These are phyloP conservation scores for Crossaster papposus DNA, from an alignment of 53 echinoderm and acorn worm species.

Conservation along the genomic window DNA sequence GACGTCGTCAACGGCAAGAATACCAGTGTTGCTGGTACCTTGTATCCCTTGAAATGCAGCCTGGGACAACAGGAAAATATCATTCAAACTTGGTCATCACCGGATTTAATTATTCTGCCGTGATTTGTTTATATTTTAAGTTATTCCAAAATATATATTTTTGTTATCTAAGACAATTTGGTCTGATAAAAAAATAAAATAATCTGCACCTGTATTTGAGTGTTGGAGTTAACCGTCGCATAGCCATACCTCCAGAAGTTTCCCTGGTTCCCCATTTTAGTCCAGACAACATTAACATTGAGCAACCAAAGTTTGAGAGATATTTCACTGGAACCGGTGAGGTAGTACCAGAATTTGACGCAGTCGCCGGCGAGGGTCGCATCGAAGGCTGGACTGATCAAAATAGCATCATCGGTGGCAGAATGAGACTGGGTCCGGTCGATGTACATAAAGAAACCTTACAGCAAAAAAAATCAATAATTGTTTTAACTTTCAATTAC, in stretches of 20 bases:
- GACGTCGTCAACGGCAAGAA: slow-evolving; percentile 87
- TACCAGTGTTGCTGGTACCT: slow-evolving; percentile 66
- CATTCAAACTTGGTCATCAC: background rate
- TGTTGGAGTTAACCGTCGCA: slow-evolving; percentile 25
- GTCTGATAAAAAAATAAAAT: background rate
- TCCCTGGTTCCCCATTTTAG: slow-evolving; percentile 56
- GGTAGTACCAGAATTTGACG: slow-evolving; percentile 70
- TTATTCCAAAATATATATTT: too few species aligned
- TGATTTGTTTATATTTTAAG: background rate
- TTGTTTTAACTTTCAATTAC: background rate
- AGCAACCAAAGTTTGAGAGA: slow-evolving; percentile 37
- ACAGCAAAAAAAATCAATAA: background rate
- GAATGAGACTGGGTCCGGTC: slow-evolving; percentile 21
- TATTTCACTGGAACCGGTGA: slow-evolving; percentile 16
- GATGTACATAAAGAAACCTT: slow-evolving; percentile 46
- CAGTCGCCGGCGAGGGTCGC: slow-evolving; percentile 59
- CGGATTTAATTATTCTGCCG: background rate
- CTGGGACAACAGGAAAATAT: slow-evolving; percentile 19
- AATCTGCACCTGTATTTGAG: slow-evolving; percentile 42
- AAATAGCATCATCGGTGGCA: slow-evolving; percentile 47
- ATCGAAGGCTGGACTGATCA: slow-evolving; percentile 40
- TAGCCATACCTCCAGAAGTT: slow-evolving; percentile 60
- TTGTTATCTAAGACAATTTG: too few species aligned
- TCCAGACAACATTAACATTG: slow-evolving; percentile 48
- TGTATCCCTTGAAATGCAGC: slow-evolving; percentile 78